Conservation (phyloP, 1,140 invertebrate species). For the Hylaeus anthracinus region DNA sequence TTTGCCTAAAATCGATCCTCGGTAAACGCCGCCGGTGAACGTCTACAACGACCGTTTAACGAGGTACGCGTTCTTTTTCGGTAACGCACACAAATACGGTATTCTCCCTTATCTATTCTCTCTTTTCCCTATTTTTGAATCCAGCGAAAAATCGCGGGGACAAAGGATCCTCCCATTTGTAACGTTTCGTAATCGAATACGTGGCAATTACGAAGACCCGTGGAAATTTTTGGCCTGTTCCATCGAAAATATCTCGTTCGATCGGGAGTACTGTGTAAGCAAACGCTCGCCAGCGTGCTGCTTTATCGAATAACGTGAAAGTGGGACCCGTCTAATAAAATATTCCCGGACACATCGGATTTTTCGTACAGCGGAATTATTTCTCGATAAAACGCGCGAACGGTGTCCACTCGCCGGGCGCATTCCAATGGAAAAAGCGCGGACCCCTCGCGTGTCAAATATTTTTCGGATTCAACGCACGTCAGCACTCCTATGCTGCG, state of each 20-base stretch:
- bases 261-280: not conserved
- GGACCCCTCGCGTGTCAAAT: not conserved
- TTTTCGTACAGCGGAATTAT: not conserved
- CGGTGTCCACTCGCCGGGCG: not conserved
- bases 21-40: not conserved
- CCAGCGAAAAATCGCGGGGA: too few species aligned
- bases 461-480: slow-evolving; percentile 4
- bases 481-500: not conserved
- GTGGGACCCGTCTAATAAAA: not conserved
- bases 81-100: too few species aligned
- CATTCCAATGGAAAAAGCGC: not conserved
- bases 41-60: too few species aligned
- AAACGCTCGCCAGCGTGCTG: not conserved
- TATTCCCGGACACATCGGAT: not conserved
- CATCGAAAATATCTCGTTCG: not conserved
- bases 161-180: not conserved
- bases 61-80: too few species aligned
- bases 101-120: too few species aligned
- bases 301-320: not conserved
- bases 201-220: not conserved
- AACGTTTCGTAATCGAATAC: not conserved
- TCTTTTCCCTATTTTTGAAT: too few species aligned
- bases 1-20: slow-evolving; percentile 1
- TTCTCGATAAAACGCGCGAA: not conserved
- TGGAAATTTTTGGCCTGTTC: not conserved